A percentile compares a stretch with the other conserved stretches of the same genome.
Conservation (phyloP, 2,888 invertebrate species). For the Lordiphosa andalusiaca region DNA sequence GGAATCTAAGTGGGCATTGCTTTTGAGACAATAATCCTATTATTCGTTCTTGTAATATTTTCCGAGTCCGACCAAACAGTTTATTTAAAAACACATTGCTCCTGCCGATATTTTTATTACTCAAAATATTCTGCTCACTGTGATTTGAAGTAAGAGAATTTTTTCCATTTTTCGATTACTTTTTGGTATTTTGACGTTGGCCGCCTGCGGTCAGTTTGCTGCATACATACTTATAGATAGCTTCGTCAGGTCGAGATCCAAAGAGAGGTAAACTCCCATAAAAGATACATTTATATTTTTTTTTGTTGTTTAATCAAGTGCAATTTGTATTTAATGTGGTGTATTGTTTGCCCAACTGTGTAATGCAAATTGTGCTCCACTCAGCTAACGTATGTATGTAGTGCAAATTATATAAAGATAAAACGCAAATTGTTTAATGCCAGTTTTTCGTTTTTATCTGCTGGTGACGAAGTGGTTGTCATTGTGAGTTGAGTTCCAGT, state of each 20-base stretch:
- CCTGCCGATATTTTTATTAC: too few relatives aligned
- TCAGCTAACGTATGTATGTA: slow-evolving; percentile 34
- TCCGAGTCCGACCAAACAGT: too few relatives aligned
- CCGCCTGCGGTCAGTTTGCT: neutral
- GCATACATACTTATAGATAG: slow-evolving; percentile 22
- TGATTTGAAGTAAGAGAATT: too few relatives aligned
- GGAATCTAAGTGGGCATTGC: too few relatives aligned
- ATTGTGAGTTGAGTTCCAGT: slow-evolving; percentile 48
- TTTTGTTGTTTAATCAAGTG: slow-evolving; percentile 38
- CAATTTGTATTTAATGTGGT: slow-evolving; percentile 40
- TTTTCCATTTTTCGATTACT: too few relatives aligned
- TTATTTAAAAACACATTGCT: too few relatives aligned
- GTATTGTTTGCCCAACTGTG: slow-evolving; percentile 27
- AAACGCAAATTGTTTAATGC: slow-evolving; percentile 58
- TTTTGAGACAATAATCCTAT: too few relatives aligned
- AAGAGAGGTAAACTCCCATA: slow-evolving; percentile 64
- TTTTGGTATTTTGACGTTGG: too few relatives aligned
- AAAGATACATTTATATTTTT: slow-evolving; percentile 32
- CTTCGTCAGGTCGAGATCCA: slow-evolving; percentile 55
- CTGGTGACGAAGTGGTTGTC: slow-evolving; percentile 72
- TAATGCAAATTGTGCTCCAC: slow-evolving; percentile 41
- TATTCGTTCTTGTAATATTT: too few relatives aligned
- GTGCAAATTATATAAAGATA: slow-evolving; percentile 65
- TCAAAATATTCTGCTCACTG: too few relatives aligned
- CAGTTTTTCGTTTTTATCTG: slow-evolving; percentile 58